Conservation (phyloP, 2,113 vertebrate species). For the Podilymbus podiceps region DNA sequence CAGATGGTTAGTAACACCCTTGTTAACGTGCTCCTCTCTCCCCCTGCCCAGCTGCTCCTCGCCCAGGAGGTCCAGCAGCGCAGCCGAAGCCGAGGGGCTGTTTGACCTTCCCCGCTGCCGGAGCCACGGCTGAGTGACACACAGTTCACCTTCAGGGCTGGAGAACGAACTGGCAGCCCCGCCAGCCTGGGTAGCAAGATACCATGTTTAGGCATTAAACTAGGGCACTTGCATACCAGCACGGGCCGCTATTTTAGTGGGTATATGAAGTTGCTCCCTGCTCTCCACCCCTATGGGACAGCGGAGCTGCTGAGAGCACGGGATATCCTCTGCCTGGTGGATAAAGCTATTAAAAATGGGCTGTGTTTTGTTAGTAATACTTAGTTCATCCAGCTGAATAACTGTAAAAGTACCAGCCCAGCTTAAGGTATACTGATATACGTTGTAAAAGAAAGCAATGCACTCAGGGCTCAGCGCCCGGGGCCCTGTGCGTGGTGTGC, state of each 20-base stretch:
- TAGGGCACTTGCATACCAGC: constrained; percentile 58
- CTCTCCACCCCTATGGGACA: constrained; percentile 35
- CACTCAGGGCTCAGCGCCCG: background rate
- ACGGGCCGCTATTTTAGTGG: constrained; percentile 60
- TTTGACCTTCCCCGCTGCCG: constrained; percentile 11
- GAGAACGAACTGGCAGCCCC: constrained; percentile 33
- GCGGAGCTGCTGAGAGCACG: background rate
- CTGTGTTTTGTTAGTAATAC: background rate
- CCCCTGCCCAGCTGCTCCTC: background rate
- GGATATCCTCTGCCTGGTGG: constrained; percentile 1
- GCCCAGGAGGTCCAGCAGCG: background rate
- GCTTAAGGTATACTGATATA: background rate
- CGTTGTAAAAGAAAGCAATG: background rate
- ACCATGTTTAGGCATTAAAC: constrained; percentile 66
- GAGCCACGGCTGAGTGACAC: constrained; percentile 18
- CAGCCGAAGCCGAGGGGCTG: background rate
- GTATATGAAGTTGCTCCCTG: constrained; percentile 33
- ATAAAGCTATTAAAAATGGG: background rate
- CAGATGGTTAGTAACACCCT: rapidly evolving
- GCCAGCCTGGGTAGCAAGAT: constrained; percentile 57
- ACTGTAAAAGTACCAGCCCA: background rate
- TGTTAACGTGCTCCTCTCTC: background rate
- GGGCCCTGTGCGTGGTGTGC: background rate
- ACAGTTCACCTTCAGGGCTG: constrained; percentile 60
- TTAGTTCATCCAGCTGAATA: background rate